Percentiles rank a stretch among this genome's conserved stretches.
phyloP scores from a whole-genome alignment of 2,888 invertebrate species.

The Perdita meconis region DNA sequence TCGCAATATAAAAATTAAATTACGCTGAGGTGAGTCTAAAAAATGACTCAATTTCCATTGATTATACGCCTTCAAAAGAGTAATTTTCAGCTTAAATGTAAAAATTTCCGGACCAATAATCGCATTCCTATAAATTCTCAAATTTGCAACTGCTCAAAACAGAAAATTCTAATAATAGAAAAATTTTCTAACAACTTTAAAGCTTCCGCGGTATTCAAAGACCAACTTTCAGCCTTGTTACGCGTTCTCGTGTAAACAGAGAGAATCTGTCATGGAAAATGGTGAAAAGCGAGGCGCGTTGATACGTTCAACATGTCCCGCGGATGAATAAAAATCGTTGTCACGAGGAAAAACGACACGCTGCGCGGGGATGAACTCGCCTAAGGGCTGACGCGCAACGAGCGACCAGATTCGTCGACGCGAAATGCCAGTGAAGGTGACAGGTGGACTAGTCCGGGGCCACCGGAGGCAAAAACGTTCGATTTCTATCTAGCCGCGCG shows the following conservation, averaged over 20 bases:
- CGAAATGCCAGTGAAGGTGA: constrained; percentile 19
- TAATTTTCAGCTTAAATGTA: too few relatives aligned
- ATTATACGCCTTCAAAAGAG: too few relatives aligned
- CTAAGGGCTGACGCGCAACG: constrained; percentile 7
- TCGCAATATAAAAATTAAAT: too few relatives aligned
- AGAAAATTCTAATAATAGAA: too few relatives aligned
- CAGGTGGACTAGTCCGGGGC: neutral
- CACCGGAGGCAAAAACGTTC: neutral
- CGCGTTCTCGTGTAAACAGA: constrained; percentile 16
- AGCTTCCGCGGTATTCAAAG: too few relatives aligned
- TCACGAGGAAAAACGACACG: constrained; percentile 18
- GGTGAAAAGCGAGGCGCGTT: constrained; percentile 23
- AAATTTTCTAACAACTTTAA: too few relatives aligned
- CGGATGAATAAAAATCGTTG: constrained; percentile 29
- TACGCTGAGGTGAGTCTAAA: too few relatives aligned
- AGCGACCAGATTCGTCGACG: constrained; percentile 28
- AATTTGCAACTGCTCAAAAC: too few relatives aligned
- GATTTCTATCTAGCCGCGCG: neutral
- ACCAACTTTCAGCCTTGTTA: too few relatives aligned
- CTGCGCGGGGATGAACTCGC: constrained; percentile 10
- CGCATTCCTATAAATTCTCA: too few relatives aligned
- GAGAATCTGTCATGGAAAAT: constrained; percentile 7
- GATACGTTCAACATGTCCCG: neutral
- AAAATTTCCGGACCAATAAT: too few relatives aligned
- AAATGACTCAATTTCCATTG: too few relatives aligned